Evolutionary conservation across 1,140 invertebrate genomes (phyloP), one percentile per base, ranked within the genome.

Genomic region (Arctopsyche grandis): DNA sequence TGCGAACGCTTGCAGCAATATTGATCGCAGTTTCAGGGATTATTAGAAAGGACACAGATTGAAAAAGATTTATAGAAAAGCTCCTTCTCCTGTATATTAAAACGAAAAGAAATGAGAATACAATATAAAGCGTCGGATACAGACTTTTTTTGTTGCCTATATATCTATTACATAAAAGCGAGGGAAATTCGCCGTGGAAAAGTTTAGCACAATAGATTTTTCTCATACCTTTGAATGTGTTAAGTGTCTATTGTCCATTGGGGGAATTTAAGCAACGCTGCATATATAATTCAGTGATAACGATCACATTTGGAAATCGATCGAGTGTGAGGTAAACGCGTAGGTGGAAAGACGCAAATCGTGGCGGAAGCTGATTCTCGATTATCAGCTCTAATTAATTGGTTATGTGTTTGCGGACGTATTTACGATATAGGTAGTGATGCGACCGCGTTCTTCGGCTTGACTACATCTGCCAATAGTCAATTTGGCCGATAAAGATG

Each of bases 21-120:
- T 66, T 26, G 63, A 66, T 66, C 63, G 24, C 21, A 66, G 22
- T 66, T 66, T 66, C 63, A 24, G 63, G 63, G 63, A 66, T 66
- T 66, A 66, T 14, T 10, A 66, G 63, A 22, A 10, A 52, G 48
- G 48, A 14, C 24, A 9, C 24, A 21, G 63, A 66, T 66, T 26
- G 63, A 66, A 66, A 66, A 66, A 66, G 63, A 66, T 66, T 66
- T 66, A 66, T 66, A 3, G 63, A 26, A 21, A 5, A 26, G 63
- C 5, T n/a, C n/a, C 21, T 66, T 66, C n/a, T 26, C 21, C 14
- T 66, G 24, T 29, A 22, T 66, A 4, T 29, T 52, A 52, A 14
- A 52, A 52, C 16, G 48, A 38, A 52, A 14, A 52, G 10, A 52
- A 52, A 52, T 52, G 16, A 52, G 48, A 16, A 52, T 10, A 5